Evolutionary conservation across 1,140 invertebrate genomes (phyloP), one percentile per base, ranked within the genome.

Genomic region (Zaprionus vittiger): DNA sequence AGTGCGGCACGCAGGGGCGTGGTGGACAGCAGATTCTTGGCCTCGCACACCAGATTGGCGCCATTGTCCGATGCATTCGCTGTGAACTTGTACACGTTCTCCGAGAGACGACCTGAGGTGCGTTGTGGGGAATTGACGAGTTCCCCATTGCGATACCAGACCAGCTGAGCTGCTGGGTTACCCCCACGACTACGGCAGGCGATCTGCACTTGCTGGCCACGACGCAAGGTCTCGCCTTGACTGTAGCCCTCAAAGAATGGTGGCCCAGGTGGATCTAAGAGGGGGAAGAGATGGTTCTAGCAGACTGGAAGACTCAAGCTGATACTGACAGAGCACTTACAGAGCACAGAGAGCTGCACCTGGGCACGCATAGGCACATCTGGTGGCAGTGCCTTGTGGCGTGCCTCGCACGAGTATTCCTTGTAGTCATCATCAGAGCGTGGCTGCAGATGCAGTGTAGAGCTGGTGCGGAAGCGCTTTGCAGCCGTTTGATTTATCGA

Each of bases 161-260:
- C 95, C 6, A 99, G 95, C 90, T 98, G 96, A 5, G 98, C 98
- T 14, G 98, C 96, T 17, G 98, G 99, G 94, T 99, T 99, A 3
- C 98, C 99, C 24, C 98, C 98, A n/a, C 97, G 94, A 44, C 98
- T 98, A 79, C 96, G 95, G 93, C 98, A 99, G 34, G 96, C 95
- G 68, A 99, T 94, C 70, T 97, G 97, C 5, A 99, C 94, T 60
- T 96, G 96, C 93, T 99, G 97, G 1, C 98, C 98, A 55, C 97
- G 95, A 34, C 96, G 95, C 4, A 99, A 95, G 0, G 95, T 96
- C 91, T 98, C 97, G 0, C 97, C 97, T 85, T 97, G 96, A 5
- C 95, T 96, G 92, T 99, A 99, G 0, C 98, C 98, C 80, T 98
- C 97, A 79, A 99, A 99, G 93, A 97, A 97, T 5, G 98, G 98